phyloP scores from a whole-genome alignment of 2,113 vertebrate genomes.

The Hyla sarda region DNA sequence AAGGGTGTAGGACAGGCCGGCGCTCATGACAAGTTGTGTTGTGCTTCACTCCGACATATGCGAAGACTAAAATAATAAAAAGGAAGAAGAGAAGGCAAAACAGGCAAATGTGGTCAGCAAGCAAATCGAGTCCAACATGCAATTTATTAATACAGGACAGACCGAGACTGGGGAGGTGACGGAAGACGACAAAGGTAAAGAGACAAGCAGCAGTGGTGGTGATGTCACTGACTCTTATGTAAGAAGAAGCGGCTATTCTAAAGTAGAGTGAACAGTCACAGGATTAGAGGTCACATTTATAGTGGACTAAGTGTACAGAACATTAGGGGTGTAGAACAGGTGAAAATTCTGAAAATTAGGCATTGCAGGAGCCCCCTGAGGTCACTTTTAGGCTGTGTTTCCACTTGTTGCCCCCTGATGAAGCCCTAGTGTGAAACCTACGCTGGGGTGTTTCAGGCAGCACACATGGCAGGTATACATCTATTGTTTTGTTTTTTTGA shows the following conservation, averaged over 20 bases:
- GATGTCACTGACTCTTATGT: neutral
- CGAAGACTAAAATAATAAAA: conserved; percentile 31
- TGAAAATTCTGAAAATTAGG: too few species aligned
- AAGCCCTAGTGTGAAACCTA: too few species aligned
- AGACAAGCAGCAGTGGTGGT: neutral
- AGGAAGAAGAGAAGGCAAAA: conserved; percentile 21
- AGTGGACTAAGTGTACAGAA: too few species aligned
- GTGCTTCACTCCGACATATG: neutral
- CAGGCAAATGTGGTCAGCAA: conserved; percentile 35
- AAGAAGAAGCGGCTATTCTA: neutral
- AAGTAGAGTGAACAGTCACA: neutral
- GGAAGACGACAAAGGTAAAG: conserved; percentile 1
- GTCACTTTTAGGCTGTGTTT: too few species aligned
- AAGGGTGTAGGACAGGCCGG: neutral
- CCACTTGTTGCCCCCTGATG: too few species aligned
- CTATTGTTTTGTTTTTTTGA: too few species aligned
- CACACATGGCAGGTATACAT: too few species aligned
- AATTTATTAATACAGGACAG: conserved; percentile 54
- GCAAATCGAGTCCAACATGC: conserved; percentile 53
- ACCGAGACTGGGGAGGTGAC: neutral
- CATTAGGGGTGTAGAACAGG: too few species aligned
- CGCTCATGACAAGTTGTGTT: conserved; percentile 47
- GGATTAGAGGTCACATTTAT: too few species aligned
- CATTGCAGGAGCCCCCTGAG: too few species aligned
- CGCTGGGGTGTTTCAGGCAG: too few species aligned